These are phyloP conservation scores for Austrofundulus limnaeus DNA, from an alignment of 2,113 vertebrate species.

Conservation along the genomic window DNA sequence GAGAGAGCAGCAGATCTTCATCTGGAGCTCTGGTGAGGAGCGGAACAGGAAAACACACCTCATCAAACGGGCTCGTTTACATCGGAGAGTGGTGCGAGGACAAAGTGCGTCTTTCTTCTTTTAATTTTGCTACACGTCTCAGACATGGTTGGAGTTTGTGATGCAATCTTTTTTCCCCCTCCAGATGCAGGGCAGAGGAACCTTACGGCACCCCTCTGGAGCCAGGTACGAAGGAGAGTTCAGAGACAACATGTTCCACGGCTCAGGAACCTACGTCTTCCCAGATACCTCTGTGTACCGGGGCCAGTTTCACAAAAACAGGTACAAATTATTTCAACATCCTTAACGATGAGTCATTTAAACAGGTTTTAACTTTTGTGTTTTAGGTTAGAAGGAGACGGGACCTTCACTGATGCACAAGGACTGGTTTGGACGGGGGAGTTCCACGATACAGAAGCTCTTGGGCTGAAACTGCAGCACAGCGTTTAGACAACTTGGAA, in stretches of 20 bases:
- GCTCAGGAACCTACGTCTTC: slow-evolving; percentile 83
- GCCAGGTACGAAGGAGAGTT: too few species aligned
- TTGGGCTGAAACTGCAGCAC: too few species aligned
- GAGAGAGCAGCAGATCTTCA: slow-evolving; percentile 73
- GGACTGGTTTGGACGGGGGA: slow-evolving; percentile 81
- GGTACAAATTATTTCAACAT: slow-evolving; percentile 58
- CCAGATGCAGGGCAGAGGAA: slow-evolving; percentile 86
- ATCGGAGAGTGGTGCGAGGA: slow-evolving; percentile 81
- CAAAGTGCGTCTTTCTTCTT: slow-evolving; percentile 78
- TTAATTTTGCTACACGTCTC: too few species aligned
- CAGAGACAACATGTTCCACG: slow-evolving; percentile 84
- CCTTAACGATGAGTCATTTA: too few species aligned
- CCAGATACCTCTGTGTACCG: slow-evolving; percentile 79
- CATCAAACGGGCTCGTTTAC: slow-evolving; percentile 73
- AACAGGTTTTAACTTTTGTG: neutral
- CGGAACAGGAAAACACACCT: slow-evolving; percentile 79
- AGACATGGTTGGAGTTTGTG: neutral
- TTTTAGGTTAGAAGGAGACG: slow-evolving; percentile 81
- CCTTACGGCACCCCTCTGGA: slow-evolving; percentile 80
- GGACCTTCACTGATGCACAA: slow-evolving; percentile 77
- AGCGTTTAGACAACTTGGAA: too few species aligned
- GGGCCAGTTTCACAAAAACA: slow-evolving; percentile 83
- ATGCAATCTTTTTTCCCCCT: neutral
- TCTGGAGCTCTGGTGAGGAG: slow-evolving; percentile 76
- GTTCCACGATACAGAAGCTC: too few species aligned